Evolutionary conservation across 2,888 invertebrate species (phyloP).

Genomic region (Monoplex corrugatus): DNA sequence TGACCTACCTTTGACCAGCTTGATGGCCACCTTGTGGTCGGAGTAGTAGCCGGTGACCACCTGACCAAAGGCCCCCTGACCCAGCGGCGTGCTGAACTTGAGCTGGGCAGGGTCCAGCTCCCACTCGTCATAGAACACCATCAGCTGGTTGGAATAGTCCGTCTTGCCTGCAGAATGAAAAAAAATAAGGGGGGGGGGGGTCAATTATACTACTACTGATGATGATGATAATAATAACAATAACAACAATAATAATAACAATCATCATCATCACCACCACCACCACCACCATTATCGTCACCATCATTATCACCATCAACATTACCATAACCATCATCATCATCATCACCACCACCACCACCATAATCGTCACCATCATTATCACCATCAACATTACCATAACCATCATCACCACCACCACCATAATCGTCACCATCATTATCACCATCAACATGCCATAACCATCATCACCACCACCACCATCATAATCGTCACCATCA

Average conservation of each 20-base stretch:
- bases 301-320: background rate
- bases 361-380: conserved; percentile 25
- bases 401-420: too few relatives aligned
- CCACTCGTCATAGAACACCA: conserved; percentile 78
- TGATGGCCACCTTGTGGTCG: conserved; percentile 86
- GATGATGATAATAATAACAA: too few relatives aligned
- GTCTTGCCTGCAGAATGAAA: conserved; percentile 75
- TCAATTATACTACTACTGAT: too few relatives aligned
- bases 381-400: too few relatives aligned
- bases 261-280: background rate
- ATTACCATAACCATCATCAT: conserved; percentile 8
- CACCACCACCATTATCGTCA: background rate
- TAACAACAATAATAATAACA: too few relatives aligned
- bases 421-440: too few relatives aligned
- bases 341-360: conserved; percentile 37
- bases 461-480: background rate
- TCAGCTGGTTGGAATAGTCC: conserved; percentile 74
- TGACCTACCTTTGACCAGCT: conserved; percentile 88
- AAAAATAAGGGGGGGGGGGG: too few relatives aligned
- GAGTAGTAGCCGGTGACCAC: conserved; percentile 78
- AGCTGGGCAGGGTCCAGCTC: conserved; percentile 76
- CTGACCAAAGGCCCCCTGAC: conserved; percentile 80
- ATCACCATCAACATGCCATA: too few relatives aligned
- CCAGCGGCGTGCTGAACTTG: conserved; percentile 77
- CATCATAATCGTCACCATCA: background rate